Conservation (phyloP, 1,140 invertebrate species). For the Euschistus heros region DNA sequence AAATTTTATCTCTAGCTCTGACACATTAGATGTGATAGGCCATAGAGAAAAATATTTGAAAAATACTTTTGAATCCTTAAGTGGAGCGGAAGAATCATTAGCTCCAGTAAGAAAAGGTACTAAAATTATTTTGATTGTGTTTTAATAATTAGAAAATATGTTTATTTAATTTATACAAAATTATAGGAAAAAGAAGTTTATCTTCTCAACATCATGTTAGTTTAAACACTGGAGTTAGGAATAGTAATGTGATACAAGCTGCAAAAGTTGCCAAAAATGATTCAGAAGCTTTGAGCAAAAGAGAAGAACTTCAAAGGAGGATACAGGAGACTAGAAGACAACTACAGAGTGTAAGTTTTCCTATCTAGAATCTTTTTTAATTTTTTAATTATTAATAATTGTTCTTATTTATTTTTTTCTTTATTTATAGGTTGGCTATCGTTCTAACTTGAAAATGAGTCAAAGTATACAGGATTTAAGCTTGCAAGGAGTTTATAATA, state of each 20-base stretch:
- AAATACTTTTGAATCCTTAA: conserved; percentile 64
- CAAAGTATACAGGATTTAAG: conserved; percentile 69
- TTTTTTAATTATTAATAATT: not conserved
- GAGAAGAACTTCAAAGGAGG: conserved; percentile 71
- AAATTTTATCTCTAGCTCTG: conserved; percentile 44
- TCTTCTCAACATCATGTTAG: conserved; percentile 33
- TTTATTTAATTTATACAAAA: too few relatives aligned
- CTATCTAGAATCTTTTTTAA: not conserved
- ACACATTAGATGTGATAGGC: conserved; percentile 58
- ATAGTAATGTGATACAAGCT: conserved; percentile 44
- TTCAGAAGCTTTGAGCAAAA: conserved; percentile 54
- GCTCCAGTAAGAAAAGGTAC: conserved; percentile 25
- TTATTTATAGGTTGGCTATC: conserved; percentile 54
- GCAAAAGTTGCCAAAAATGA: conserved; percentile 45
- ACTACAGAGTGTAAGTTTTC: conserved; percentile 62
- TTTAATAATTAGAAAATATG: too few relatives aligned
- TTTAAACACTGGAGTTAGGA: conserved; percentile 29
- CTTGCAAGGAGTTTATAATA: conserved; percentile 38
- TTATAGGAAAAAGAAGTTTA: conserved; percentile 31
- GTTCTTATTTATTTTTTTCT: not conserved
- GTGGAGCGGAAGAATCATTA: conserved; percentile 45
- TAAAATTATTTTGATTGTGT: not conserved
- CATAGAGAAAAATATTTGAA: conserved; percentile 63
- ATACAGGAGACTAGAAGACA: conserved; percentile 80
- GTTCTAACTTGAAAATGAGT: conserved; percentile 63